These are phyloP conservation scores for Timema cristinae DNA, from an alignment of 2,888 invertebrate species.

Conservation along the genomic window DNA sequence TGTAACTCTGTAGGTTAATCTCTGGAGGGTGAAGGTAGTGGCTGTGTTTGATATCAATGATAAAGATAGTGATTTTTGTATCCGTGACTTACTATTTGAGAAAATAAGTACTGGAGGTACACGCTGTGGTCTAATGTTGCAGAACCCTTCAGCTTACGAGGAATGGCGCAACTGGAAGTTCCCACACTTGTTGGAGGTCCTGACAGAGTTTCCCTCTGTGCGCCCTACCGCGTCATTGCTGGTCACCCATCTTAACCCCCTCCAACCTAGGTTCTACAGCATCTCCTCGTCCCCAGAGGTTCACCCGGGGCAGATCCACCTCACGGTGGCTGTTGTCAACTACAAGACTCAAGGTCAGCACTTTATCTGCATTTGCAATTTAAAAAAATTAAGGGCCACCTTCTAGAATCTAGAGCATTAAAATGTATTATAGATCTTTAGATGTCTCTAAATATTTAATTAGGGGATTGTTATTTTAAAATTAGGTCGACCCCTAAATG, in stretches of 20 bases:
- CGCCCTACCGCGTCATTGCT: conserved; percentile 76
- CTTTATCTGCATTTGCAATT: not conserved
- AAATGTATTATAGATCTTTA: too few species aligned
- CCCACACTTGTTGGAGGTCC: conserved; percentile 80
- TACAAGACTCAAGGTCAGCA: conserved; percentile 69
- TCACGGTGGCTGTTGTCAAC: conserved; percentile 87
- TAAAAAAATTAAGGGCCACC: too few species aligned
- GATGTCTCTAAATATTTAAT: too few species aligned
- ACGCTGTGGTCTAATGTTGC: conserved; percentile 25
- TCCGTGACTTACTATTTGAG: not conserved
- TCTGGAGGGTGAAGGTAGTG: conserved; percentile 25
- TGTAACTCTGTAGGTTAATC: too few species aligned
- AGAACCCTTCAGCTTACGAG: conserved; percentile 86
- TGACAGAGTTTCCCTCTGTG: conserved; percentile 84
- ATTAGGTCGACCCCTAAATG: too few species aligned
- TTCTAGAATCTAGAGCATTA: too few species aligned
- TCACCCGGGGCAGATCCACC: conserved; percentile 74
- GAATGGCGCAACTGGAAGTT: conserved; percentile 87
- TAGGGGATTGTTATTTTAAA: too few species aligned
- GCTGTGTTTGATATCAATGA: too few species aligned
- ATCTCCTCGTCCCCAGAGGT: conserved; percentile 84
- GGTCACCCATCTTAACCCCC: conserved; percentile 72
- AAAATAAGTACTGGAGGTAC: too few species aligned
- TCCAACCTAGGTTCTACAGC: conserved; percentile 91
- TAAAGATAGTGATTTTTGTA: too few species aligned